phyloP scores from a whole-genome alignment of 2,797 vertebrate genomes.

The Mormyrops attenuatus region DNA sequence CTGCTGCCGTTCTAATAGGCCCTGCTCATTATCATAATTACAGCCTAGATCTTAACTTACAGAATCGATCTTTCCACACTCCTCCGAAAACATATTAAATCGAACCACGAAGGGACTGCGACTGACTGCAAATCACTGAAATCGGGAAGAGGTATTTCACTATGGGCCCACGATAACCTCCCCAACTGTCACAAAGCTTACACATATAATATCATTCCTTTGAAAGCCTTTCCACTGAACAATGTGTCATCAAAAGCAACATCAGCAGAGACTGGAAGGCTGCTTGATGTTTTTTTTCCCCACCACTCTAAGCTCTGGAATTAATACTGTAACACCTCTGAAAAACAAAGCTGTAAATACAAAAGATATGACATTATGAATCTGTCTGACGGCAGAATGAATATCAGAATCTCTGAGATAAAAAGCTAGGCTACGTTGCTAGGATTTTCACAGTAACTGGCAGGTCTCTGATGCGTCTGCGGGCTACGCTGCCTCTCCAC shows the following conservation, averaged over 20 bases:
- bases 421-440: background rate
- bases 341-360: background rate
- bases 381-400: background rate
- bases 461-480: background rate
- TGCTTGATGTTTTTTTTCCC: background rate
- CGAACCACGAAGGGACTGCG: background rate
- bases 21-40: background rate
- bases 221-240: background rate
- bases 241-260: background rate
- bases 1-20: background rate
- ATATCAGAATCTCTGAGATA: background rate
- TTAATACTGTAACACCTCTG: background rate
- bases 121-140: background rate
- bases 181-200: background rate
- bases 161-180: background rate
- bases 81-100: background rate
- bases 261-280: background rate
- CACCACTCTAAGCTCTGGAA: background rate
- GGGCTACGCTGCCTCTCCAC: background rate
- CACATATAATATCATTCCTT: background rate
- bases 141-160: background rate
- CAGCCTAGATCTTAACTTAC: background rate
- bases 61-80: background rate
- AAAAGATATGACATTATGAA: background rate
- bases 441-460: background rate